Percentiles rank a stretch among this genome's conserved stretches.
Conservation (phyloP, 35 echinoderm and acorn worm genomes). For the Lytechinus variegatus region DNA sequence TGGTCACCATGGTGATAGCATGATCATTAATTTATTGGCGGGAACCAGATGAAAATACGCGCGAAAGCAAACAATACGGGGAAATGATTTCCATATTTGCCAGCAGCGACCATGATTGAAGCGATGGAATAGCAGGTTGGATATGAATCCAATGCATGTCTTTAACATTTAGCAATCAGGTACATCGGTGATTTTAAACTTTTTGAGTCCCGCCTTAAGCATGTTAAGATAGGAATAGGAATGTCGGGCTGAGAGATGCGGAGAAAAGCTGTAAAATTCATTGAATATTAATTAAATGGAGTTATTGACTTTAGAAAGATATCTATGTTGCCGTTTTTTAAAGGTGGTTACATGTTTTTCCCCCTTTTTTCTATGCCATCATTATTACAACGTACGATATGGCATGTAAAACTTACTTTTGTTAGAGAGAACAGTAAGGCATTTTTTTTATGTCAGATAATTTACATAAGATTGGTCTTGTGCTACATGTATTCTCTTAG, state of each 20-base stretch:
- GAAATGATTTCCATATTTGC: conserved; percentile 2
- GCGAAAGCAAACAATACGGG: neutral
- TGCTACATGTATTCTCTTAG: too few species aligned
- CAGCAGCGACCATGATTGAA: neutral
- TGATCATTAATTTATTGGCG: conserved; percentile 13
- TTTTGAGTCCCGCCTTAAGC: neutral
- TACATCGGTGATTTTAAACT: neutral
- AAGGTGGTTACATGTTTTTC: too few species aligned
- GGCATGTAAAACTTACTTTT: too few species aligned
- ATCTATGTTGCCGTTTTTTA: too few species aligned
- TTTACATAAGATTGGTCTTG: too few species aligned
- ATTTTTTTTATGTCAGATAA: too few species aligned
- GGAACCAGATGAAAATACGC: conserved; percentile 1
- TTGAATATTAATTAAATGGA: too few species aligned
- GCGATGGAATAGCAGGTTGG: neutral
- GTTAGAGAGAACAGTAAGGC: too few species aligned
- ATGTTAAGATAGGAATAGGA: neutral
- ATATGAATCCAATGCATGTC: neutral
- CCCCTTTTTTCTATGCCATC: too few species aligned
- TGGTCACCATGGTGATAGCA: neutral
- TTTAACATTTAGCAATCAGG: neutral
- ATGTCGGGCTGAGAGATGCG: neutral
- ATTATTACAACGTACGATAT: too few species aligned
- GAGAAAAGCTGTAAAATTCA: neutral
- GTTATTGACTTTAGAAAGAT: too few species aligned